Conservation (phyloP, 2,113 vertebrate genomes). For the Thalassarche chlororhynchos region DNA sequence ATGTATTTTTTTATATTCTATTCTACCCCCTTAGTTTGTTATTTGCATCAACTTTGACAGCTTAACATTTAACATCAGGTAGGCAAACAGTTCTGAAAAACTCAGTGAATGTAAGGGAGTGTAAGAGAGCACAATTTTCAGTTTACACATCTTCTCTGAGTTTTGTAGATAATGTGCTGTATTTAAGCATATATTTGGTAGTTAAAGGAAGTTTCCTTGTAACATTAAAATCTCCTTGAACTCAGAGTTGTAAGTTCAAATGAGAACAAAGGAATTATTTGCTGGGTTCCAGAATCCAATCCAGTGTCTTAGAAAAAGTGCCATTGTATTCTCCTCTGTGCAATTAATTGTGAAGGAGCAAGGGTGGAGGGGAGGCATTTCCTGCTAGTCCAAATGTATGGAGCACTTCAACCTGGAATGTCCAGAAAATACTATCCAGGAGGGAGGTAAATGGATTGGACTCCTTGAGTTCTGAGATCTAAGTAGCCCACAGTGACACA, state of each 20-base stretch:
- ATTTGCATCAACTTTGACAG: neutral
- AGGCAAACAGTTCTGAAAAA: neutral
- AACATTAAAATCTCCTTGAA: neutral
- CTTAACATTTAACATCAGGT: neutral
- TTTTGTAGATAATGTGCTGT: neutral
- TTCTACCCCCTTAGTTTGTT: neutral
- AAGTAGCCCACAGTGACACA: neutral
- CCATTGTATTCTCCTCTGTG: neutral
- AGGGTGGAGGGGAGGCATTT: neutral
- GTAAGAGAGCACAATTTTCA: neutral
- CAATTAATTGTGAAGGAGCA: neutral
- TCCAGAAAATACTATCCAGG: neutral
- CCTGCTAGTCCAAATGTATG: neutral
- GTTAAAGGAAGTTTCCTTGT: neutral
- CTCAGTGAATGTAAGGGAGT: neutral
- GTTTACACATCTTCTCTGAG: neutral
- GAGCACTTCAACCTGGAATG: neutral
- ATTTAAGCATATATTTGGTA: neutral
- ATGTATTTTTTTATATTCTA: neutral
- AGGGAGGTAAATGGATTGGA: neutral
- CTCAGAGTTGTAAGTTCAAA: neutral
- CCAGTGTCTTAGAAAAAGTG: neutral
- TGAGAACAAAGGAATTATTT: neutral
- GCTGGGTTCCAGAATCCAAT: neutral
- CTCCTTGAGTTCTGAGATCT: neutral